phyloP scores from a whole-genome alignment of 2,797 vertebrate genomes.

The Helostoma temminkii region DNA sequence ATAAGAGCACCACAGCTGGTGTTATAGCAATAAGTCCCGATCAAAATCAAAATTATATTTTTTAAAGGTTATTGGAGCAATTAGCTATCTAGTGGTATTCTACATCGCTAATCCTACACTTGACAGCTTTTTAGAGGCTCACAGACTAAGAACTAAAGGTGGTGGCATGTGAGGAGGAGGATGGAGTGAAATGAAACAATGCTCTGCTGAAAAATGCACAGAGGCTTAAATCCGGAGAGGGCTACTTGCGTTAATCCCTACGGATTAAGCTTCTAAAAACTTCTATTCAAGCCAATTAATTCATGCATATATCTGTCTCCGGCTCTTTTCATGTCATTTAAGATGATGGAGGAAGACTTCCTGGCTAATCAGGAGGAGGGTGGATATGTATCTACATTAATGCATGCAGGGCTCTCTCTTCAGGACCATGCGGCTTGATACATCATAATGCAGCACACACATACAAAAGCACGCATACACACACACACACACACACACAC shows the following conservation, averaged over 20 bases:
- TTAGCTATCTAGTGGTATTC: constrained; percentile 69
- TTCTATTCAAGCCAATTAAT: constrained; percentile 87
- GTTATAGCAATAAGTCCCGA: constrained; percentile 41
- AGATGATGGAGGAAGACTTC: constrained; percentile 80
- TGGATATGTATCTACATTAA: constrained; percentile 79
- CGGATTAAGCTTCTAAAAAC: constrained; percentile 87
- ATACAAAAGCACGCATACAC: constrained; percentile 25
- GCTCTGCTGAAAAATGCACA: constrained; percentile 76
- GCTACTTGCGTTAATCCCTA: constrained; percentile 78
- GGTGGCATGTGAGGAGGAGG: constrained; percentile 66
- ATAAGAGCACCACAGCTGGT: constrained; percentile 5
- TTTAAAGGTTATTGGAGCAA: constrained; percentile 63
- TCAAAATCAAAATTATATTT: constrained; percentile 44
- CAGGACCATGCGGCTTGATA: constrained; percentile 61
- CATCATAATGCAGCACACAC: constrained; percentile 57
- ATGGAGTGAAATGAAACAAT: constrained; percentile 79
- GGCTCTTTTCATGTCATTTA: constrained; percentile 81
- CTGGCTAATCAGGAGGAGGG: constrained; percentile 77
- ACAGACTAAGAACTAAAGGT: constrained; percentile 74
- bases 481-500: constrained; percentile 52
- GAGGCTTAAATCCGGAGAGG: constrained; percentile 80
- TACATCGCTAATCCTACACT: constrained; percentile 73
- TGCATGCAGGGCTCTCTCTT: constrained; percentile 73
- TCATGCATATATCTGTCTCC: constrained; percentile 84
- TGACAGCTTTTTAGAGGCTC: constrained; percentile 78